Percentiles rank a stretch among this genome's conserved stretches.
Conservation (phyloP, 2,113 vertebrate species). For the Cairina moschata region DNA sequence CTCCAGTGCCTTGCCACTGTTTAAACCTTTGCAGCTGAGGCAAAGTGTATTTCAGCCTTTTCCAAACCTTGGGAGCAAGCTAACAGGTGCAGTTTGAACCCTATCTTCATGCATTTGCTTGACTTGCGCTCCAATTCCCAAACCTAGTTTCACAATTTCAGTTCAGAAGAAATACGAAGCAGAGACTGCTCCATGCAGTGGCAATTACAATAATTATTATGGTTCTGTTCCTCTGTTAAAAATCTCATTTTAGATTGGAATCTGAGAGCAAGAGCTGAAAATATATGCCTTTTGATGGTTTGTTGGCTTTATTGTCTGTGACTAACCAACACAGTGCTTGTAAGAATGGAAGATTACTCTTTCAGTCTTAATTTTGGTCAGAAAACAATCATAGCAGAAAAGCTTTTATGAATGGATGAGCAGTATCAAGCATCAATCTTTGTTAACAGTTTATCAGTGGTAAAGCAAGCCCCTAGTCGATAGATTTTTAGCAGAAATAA, state of each 20-base stretch:
- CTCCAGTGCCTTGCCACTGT: background rate
- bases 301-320: background rate
- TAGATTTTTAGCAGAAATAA: conserved; percentile 53
- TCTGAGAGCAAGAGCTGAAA: background rate
- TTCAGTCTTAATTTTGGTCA: conserved; percentile 34
- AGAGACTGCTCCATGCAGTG: fast-evolving
- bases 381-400: conserved; percentile 20
- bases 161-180: background rate
- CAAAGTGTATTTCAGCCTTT: background rate
- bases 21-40: background rate
- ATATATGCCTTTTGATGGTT: background rate
- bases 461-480: background rate
- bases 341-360: conserved; percentile 10
- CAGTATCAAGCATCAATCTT: conserved; percentile 28
- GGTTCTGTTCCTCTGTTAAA: background rate
- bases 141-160: background rate
- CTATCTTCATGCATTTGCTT: background rate
- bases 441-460: conserved; percentile 35
- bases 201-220: background rate
- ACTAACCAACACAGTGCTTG: background rate
- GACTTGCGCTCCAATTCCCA: background rate
- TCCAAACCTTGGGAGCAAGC: background rate
- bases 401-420: conserved; percentile 40
- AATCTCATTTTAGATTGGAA: background rate
- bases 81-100: background rate